Conservation (phyloP, 2,797 vertebrate genomes). For the Pangasius mekongensis region DNA sequence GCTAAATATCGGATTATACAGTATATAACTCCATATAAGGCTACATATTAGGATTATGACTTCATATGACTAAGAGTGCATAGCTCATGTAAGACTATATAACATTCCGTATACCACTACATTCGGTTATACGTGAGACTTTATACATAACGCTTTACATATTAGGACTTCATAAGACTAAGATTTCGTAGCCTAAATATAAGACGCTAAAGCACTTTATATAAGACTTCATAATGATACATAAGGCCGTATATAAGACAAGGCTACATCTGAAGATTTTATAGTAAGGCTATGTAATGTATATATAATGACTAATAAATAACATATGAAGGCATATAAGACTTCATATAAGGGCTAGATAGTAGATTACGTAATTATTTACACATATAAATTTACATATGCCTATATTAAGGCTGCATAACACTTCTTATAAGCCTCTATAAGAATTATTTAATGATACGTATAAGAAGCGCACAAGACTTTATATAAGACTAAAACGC, state of each 20-base stretch:
- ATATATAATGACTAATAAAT: background rate
- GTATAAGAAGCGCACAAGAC: background rate
- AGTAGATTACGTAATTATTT: background rate
- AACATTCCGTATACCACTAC: background rate
- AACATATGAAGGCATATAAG: background rate
- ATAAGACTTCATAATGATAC: background rate
- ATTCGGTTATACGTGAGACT: background rate
- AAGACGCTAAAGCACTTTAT: background rate
- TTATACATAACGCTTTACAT: background rate
- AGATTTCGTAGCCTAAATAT: background rate
- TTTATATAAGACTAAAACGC: background rate
- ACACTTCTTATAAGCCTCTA: background rate
- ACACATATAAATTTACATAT: background rate
- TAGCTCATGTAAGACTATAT: background rate
- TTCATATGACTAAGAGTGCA: background rate
- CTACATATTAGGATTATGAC: slow-evolving; percentile 2
- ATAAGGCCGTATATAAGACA: background rate
- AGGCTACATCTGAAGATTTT: background rate
- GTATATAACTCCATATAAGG: slow-evolving; percentile 12
- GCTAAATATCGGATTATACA: background rate
- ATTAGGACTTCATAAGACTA: background rate
- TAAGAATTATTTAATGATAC: background rate
- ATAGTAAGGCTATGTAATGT: too few relatives aligned
- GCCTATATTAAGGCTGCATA: background rate
- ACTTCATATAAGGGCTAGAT: background rate